Conservation (phyloP, 2,888 invertebrate genomes). For the Acleris literana region DNA sequence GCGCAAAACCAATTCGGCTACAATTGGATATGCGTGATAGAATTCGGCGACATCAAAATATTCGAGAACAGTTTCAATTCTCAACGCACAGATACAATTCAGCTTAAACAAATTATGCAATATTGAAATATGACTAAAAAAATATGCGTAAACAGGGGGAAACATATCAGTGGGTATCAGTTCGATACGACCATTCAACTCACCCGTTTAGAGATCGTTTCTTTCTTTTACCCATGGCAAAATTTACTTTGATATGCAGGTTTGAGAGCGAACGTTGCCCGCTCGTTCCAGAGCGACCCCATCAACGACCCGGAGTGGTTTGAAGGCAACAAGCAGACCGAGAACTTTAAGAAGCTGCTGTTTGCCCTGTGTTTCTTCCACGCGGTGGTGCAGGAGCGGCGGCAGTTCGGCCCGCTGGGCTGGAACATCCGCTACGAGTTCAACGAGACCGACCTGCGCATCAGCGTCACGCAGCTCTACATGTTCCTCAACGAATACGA, state of each 20-base stretch:
- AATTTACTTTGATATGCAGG: conserved; percentile 53
- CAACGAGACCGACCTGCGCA: conserved; percentile 96
- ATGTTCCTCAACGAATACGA: conserved; percentile 93
- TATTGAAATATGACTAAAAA: too few relatives aligned
- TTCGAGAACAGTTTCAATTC: too few relatives aligned
- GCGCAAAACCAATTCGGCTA: too few relatives aligned
- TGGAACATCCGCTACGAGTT: conserved; percentile 99
- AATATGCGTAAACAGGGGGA: too few relatives aligned
- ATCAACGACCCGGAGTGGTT: conserved; percentile 95
- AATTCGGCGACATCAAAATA: too few relatives aligned
- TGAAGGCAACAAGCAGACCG: conserved; percentile 89
- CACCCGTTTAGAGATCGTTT: too few relatives aligned
- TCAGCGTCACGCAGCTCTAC: conserved; percentile 93
- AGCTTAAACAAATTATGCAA: too few relatives aligned
- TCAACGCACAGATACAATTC: too few relatives aligned
- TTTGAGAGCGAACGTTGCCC: conserved; percentile 90
- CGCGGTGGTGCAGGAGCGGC: conserved; percentile 94
- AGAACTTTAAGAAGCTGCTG: conserved; percentile 92
- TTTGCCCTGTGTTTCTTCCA: conserved; percentile 97
- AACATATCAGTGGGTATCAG: too few relatives aligned
- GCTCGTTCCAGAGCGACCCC: conserved; percentile 93
- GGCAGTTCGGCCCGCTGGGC: conserved; percentile 96
- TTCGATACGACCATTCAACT: too few relatives aligned
- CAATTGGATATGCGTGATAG: too few relatives aligned
- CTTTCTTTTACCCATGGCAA: background rate